These are phyloP conservation scores for Lateolabrax maculatus DNA, from an alignment of 2,797 vertebrate genomes.

Conservation along the genomic window DNA sequence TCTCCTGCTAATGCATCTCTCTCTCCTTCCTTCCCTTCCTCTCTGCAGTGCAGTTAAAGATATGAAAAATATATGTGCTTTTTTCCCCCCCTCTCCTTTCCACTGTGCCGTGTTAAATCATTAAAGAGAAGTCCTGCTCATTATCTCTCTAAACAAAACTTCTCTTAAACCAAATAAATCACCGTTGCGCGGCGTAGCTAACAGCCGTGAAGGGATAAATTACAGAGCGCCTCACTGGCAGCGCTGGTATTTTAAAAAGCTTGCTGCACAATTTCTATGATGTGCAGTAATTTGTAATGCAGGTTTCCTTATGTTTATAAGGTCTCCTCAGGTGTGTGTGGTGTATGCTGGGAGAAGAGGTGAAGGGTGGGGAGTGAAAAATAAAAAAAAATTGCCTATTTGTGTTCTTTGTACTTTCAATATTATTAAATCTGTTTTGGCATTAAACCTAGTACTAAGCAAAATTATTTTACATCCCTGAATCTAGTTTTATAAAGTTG, in stretches of 20 bases:
- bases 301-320: constrained; percentile 84
- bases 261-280: constrained; percentile 94
- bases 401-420: constrained; percentile 50
- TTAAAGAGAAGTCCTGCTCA: constrained; percentile 96
- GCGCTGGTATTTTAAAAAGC: constrained; percentile 99
- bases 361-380: constrained; percentile 58
- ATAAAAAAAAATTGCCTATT: constrained; percentile 36
- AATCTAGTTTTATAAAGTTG: constrained; percentile 35
- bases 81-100: constrained; percentile 71
- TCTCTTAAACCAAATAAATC: constrained; percentile 97
- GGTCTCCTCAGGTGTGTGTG: constrained; percentile 79
- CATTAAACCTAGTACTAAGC: constrained; percentile 44
- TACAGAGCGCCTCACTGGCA: constrained; percentile 94
- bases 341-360: constrained; percentile 57
- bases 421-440: constrained; percentile 50
- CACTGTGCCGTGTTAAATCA: constrained; percentile 89
- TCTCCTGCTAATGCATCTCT: constrained; percentile 88
- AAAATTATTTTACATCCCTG: constrained; percentile 41
- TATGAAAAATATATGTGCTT: constrained; percentile 90
- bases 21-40: constrained; percentile 84
- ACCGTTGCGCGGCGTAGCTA: constrained; percentile 88
- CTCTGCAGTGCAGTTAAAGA: constrained; percentile 92
- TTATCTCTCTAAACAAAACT: constrained; percentile 98
- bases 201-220: constrained; percentile 96
- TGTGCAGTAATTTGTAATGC: constrained; percentile 91